Evolutionary conservation across 2,888 invertebrate species (phyloP), one percentile per base, ranked within the genome.

Genomic region (Acronicta psi): DNA sequence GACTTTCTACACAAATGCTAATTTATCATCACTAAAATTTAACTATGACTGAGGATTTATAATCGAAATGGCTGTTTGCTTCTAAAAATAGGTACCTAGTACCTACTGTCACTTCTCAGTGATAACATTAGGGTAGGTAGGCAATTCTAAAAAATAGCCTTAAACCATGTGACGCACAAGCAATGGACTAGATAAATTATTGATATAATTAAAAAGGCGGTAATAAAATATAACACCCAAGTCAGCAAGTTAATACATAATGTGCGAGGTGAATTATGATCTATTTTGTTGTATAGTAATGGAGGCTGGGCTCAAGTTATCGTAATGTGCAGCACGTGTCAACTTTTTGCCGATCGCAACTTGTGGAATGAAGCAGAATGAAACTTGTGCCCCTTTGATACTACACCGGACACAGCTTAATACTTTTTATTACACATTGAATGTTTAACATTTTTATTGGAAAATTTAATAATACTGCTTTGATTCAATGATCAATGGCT

Each of bases 271-370:
- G 69, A 71, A 51, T 69, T 71, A 69, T 73, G 55, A 69, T 71
- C 60, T 56, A 73, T 59, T 61, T 54, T 56, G 59, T 60, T 51
- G 52, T 64, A 69, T 69, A 71, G 65, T 69, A 65, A 65, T 69
- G 47, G 41, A 53, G 53, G 50, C 42, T 59, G 51, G 41, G 23
- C 56, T 61, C 61, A 73, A 72, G 59, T 58, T 69, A 73, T 73
- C 59, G 46, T 66, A 66, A 72, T 72, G 59, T 72, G 56, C 61
- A 55, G 73, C 73, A 72, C 72, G 73, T 65, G 72, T 69, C 55
- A 34, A 43, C 69, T 72, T 72, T 72, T 72, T 73, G 61, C 58
- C 42, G 65, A 52, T 66, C 55, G 17, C 57, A 59, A 57, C 62
- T 69, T 50, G 61, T 52, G 60, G 65, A 69, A 69, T 68, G 69